Conservation (phyloP, 2,888 invertebrate genomes). For the Hyles lineata region DNA sequence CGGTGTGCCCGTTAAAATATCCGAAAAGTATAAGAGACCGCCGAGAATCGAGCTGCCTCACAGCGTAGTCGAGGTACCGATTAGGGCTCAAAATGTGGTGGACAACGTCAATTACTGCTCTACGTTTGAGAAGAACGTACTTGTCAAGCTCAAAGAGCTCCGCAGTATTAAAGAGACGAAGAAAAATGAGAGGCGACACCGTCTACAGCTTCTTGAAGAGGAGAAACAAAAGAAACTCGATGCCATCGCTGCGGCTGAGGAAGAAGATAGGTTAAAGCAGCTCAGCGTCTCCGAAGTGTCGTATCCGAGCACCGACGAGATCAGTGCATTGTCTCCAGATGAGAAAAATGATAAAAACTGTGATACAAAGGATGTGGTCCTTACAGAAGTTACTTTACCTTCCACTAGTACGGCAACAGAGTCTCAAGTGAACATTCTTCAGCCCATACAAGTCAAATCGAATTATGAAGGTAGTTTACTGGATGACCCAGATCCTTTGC, state of each 20-base stretch:
- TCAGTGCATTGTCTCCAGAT: conserved; percentile 82
- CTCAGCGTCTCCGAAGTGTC: conserved; percentile 84
- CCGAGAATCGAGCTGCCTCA: conserved; percentile 84
- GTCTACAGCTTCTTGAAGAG: conserved; percentile 85
- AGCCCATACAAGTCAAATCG: conserved; percentile 75
- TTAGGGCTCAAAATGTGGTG: conserved; percentile 70
- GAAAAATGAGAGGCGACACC: conserved; percentile 85
- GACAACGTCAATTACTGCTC: conserved; percentile 85
- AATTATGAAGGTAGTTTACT: conserved; percentile 69
- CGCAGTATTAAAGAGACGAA: conserved; percentile 86
- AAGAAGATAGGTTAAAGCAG: conserved; percentile 82
- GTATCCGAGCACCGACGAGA: conserved; percentile 86
- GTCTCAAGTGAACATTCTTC: conserved; percentile 69
- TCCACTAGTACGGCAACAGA: conserved; percentile 56
- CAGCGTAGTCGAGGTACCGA: conserved; percentile 65
- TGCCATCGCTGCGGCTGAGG: conserved; percentile 76
- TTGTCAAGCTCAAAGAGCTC: conserved; percentile 89
- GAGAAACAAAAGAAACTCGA: conserved; percentile 84
- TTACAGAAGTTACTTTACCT: conserved; percentile 53
- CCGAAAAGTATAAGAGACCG: conserved; percentile 93
- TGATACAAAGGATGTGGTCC: conserved; percentile 57
- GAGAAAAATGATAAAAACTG: conserved; percentile 72
- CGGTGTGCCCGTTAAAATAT: conserved; percentile 94
- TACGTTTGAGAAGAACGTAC: conserved; percentile 88
- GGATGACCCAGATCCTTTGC: conserved; percentile 78